Base-by-base conservation (phyloP, 1,140 invertebrate species). In the Conopomorpha cramerella region DNA sequence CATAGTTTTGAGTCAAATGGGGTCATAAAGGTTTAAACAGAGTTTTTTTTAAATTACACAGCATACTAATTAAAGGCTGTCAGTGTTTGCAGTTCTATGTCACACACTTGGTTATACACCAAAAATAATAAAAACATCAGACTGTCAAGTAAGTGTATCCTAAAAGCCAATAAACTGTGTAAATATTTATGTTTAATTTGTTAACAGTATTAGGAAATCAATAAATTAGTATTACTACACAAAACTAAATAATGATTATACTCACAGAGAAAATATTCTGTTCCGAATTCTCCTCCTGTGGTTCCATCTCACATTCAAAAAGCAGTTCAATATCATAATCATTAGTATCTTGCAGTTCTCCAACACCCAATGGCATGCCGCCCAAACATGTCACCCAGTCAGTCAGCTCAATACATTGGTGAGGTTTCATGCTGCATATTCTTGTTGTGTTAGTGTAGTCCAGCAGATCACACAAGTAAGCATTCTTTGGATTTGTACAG, bases 301-400 rank as follows among this genome's bases (percentile, higher is more conserved):
- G 65, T 26, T 76, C 68, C 65, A 76, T 63, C 40, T 72, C 66
- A 64, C 71, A 76, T 34, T 76, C 71, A 55, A 73, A 62, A 11
- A 76, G 35, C 3, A 76, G 49, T 38, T 72, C 65, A n/a, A 73
- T 51, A 55, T 73, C 57, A 3, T 70, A 34, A 16, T 71, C 66
- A 12, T 56, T 57, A 3, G 60, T 26, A 10, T 55, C 55, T 16
- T 53, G 55, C 8, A 41, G 39, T 8, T 73, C 65, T 16, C 42
- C 39, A 0, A 52, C 61, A 0, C 68, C 68, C 1, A 76, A 38
- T 0, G 71, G 71, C 33, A 76, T 35, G 0, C 71, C 68, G 11
- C 59, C 59, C 1, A 55, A 26, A 51, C 66, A 71, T 8, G 71
- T 53, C 4, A 76, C 62, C 71, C 71, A 76, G 37, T 71, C 66